These are phyloP conservation scores for Plagodis dolabraria DNA, from an alignment of 2,888 invertebrate genomes.

Conservation along the genomic window DNA sequence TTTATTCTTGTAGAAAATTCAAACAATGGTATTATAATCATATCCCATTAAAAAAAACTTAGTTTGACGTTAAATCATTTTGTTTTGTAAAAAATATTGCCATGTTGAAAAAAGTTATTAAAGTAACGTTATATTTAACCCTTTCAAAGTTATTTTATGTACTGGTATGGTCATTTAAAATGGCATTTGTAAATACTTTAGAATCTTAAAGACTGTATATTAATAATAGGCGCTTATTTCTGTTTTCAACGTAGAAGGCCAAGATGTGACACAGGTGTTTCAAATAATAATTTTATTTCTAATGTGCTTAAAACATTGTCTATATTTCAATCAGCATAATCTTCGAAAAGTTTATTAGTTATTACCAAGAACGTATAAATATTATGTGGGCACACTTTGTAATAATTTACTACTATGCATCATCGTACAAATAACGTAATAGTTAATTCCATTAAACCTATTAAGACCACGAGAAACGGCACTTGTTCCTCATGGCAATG, in stretches of 20 bases:
- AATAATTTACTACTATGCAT: too few species aligned
- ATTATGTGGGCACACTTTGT: too few species aligned
- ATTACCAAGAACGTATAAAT: too few species aligned
- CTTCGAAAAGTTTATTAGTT: background rate
- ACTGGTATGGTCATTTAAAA: conserved; percentile 66
- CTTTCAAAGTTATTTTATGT: conserved; percentile 6
- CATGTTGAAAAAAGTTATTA: background rate
- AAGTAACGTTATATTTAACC: conserved; percentile 9
- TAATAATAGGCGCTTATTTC: conserved; percentile 43
- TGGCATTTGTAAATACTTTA: conserved; percentile 75
- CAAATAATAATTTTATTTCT: too few species aligned
- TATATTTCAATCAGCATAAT: background rate
- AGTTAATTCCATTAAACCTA: too few species aligned
- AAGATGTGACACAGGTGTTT: conserved; percentile 36
- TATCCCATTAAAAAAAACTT: too few species aligned
- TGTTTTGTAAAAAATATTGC: background rate
- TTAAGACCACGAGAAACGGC: too few species aligned
- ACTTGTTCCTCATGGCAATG: too few species aligned
- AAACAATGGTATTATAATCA: too few species aligned
- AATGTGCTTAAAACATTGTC: background rate
- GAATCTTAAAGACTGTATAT: conserved; percentile 81
- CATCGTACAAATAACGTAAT: too few species aligned
- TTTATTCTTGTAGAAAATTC: too few species aligned
- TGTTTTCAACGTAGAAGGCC: conserved; percentile 16
- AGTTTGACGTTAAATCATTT: background rate